Evolutionary conservation across 2,113 vertebrate genomes (phyloP), one percentile per base, ranked within the genome.

Genomic region (Steatornis caripensis): DNA sequence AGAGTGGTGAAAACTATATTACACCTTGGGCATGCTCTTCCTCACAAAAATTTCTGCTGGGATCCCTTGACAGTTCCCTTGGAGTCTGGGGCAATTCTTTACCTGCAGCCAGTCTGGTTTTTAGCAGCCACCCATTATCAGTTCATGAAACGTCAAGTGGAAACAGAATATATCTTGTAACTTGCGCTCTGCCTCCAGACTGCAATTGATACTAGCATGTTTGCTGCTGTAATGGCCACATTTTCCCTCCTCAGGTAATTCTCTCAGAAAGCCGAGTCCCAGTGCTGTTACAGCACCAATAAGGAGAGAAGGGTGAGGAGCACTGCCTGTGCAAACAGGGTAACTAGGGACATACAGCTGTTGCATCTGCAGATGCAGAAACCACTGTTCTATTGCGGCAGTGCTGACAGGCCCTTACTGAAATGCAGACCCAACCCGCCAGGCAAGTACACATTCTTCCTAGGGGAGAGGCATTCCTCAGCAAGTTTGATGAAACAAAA

Each of bases 301-400:
- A 6, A n/a, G 36, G 16, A 39, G 36, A 51, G 29, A 18, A 60
- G 17, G 7, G 15, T 41, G 21, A 10, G 39, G 26, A 68, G 36
- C 16, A 7, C 13, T 26, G 26, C 3, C 0, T 18, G 13, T 64
- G 61, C 39, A 36, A 37, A 13, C 1, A 2, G 20, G 7, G 51
- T 34, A 49, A 66, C 19, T 26, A 15, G 20, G 57, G 62, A 16
- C 41, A 23, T 17, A 22, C 8, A 72, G 27, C 36, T 71, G 30
- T 34, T 37, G 27, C 14, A 14, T 29, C 26, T 77, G 64, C 18
- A 64, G 51, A 9, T 43, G 30, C 64, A 71, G 70, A 76, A 70
- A 70, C 9, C 1, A 1, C 57, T 65, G 34, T 14, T 39, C 45
- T 36, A 19, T 45, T 69, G 54, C 34, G 57, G 36, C 12, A 12